Conservation (phyloP, 2,888 invertebrate genomes). For the Urechis unicinctus region DNA sequence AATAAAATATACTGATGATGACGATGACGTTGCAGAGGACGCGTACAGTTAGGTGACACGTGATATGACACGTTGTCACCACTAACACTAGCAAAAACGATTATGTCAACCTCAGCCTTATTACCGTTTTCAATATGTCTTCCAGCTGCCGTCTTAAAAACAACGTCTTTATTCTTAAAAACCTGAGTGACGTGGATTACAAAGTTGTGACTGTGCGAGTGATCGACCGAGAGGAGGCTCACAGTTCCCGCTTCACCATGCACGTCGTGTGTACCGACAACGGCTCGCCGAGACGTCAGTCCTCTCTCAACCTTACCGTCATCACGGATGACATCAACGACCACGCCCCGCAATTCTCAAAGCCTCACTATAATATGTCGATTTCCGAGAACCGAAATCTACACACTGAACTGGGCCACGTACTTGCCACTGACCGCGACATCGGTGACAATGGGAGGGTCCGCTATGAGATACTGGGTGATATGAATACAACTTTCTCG, state of each 20-base stretch:
- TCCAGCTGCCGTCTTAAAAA: conserved; percentile 24
- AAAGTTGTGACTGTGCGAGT: conserved; percentile 9
- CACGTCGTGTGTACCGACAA: conserved; percentile 4
- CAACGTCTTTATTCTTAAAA: conserved; percentile 34
- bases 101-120: too few species aligned
- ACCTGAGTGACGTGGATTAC: conserved; percentile 5
- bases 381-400: not conserved
- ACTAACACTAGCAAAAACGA: too few species aligned
- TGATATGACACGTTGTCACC: too few species aligned
- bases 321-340: not conserved
- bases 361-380: not conserved
- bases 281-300: not conserved
- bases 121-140: too few species aligned
- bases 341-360: not conserved
- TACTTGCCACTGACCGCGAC: not conserved
- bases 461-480: not conserved
- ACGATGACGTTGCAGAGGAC: too few species aligned
- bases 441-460: not conserved
- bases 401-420: not conserved
- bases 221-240: conserved; percentile 7
- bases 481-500: not conserved
- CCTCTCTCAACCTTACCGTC: not conserved
- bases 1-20: too few species aligned
- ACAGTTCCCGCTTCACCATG: conserved; percentile 1
- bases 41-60: too few species aligned